Evolutionary conservation across 2,888 invertebrate genomes (phyloP), one percentile per base, ranked within the genome.

Genomic region (Tenthredo livida): DNA sequence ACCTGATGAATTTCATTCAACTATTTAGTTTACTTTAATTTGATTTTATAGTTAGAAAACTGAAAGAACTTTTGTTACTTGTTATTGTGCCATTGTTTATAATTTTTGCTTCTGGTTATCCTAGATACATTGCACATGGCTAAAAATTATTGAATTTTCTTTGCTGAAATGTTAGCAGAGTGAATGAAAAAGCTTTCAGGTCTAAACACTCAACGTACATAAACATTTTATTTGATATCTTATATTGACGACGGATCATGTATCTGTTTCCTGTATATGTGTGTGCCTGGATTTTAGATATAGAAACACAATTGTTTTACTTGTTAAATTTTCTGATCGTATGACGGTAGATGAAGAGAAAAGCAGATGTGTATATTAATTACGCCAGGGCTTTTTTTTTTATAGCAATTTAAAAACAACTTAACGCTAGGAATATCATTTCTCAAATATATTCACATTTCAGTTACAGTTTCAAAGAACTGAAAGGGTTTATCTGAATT

Each of bases 401-500:
- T 33, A 61, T 61, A 61, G 80, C 33, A 25, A 61, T 80, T 21
- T 40, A 61, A 61, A 77, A 33, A 40, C n/a, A 40, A 12, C 5
- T 25, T 33, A 50, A 33, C n/a, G 17, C 33, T 77, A 77, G 21
- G 54, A 77, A 80, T 61, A 61, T 83, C 50, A 43, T 85, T 43
- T 29, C 84, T 65, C n/a, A 40, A 29, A 72, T 47, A 50, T 50
- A 21, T 25, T 61, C 70, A 78, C 82, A 70, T 82, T 83, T 75
- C 40, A 40, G 25, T 80, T 80, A 40, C 67, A 85, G 85, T 80
- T 61, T 21, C 40, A 80, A 21, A 40, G 25, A 40, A 80, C 80
- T 84, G 61, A 82, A 85, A 85, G 65, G 80, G 21, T 80, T 80
- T 21, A 80, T 80, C 80, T 15, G 6, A 40, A 80, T 61, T 61